Conservation (phyloP, 2,113 vertebrate species). For the Neoarius graeffei region DNA sequence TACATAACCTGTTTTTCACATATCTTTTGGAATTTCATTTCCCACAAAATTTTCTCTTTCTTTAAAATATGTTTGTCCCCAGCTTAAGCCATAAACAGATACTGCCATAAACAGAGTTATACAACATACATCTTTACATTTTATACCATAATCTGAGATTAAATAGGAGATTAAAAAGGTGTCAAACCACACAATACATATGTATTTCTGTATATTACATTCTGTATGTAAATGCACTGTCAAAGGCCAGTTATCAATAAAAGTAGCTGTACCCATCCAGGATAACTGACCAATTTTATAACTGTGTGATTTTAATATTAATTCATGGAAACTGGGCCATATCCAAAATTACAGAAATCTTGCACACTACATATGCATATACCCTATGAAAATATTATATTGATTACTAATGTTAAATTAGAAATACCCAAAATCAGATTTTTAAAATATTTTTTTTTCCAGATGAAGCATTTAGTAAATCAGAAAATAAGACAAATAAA, state of each 20-base stretch:
- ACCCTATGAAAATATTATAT: too few relatives aligned
- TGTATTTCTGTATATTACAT: neutral
- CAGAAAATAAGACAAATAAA: neutral
- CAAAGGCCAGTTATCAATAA: neutral
- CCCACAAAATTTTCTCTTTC: too few relatives aligned
- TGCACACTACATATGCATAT: too few relatives aligned
- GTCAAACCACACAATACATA: neutral
- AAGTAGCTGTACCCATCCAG: neutral
- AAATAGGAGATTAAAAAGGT: neutral
- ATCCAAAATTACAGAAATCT: too few relatives aligned
- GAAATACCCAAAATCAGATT: too few relatives aligned
- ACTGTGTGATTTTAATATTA: too few relatives aligned
- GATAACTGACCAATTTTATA: neutral
- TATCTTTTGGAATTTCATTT: neutral
- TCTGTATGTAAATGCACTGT: neutral
- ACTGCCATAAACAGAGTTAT: too few relatives aligned
- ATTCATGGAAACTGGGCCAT: too few relatives aligned
- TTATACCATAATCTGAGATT: neutral
- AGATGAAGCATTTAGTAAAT: neutral
- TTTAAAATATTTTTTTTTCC: neutral
- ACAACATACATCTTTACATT: too few relatives aligned
- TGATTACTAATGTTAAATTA: too few relatives aligned
- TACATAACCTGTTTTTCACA: neutral
- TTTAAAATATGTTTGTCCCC: too few relatives aligned
- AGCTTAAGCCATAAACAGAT: too few relatives aligned